Conservation (phyloP, 37 sponge, comb jelly and placozoan species). For the Chondrosia reniformis region DNA sequence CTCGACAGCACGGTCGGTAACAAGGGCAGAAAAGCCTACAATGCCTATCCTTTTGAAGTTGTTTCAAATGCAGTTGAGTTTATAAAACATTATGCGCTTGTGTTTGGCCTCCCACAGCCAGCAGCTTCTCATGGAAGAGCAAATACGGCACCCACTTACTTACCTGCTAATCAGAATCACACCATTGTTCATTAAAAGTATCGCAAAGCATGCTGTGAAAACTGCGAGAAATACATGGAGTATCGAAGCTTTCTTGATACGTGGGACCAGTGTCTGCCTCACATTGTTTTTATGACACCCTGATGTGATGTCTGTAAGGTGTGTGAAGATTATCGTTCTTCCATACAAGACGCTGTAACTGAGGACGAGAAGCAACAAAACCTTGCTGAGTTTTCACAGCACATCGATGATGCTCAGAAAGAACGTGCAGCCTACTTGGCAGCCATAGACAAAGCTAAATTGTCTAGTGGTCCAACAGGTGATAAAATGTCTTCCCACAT, state of each 20-base stretch:
- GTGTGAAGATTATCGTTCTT: constrained; percentile 15
- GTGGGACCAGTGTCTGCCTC: constrained; percentile 20
- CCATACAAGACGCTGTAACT: not conserved
- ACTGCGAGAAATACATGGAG: not conserved
- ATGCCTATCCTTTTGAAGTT: constrained; percentile 31
- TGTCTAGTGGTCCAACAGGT: not conserved
- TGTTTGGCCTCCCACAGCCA: constrained; percentile 5
- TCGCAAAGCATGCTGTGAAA: not conserved
- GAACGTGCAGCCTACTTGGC: constrained; percentile 13
- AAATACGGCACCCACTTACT: constrained; percentile 1
- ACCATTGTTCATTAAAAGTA: constrained; percentile 14
- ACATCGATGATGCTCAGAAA: constrained; percentile 17
- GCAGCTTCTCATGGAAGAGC: constrained; percentile 6
- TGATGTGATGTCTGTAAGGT: constrained; percentile 24
- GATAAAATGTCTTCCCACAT: constrained; percentile 15
- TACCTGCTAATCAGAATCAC: constrained; percentile 12
- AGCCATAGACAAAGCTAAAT: not conserved
- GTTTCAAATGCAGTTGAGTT: not conserved
- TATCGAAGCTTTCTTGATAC: constrained; percentile 6
- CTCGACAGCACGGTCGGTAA: not conserved
- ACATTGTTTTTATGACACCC: constrained; percentile 19
- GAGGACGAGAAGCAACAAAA: constrained; percentile 23
- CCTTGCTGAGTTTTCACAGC: constrained; percentile 8
- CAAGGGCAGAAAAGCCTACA: not conserved
- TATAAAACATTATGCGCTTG: not conserved